phyloP scores from a whole-genome alignment of 2,113 vertebrate genomes.

The Lagopus muta region DNA sequence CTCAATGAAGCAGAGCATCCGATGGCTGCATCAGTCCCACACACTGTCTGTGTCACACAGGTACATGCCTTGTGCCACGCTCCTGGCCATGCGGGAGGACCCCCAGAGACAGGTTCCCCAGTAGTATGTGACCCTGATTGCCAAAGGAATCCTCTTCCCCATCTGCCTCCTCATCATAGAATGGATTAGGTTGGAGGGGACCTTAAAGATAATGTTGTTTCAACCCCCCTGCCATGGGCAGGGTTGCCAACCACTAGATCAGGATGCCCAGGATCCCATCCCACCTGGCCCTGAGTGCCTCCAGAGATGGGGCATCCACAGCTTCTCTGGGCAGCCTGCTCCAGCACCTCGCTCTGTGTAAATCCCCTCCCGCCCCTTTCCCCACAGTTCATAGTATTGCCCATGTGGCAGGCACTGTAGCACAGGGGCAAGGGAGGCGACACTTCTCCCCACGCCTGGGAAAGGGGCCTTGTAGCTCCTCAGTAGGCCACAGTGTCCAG shows the following conservation, averaged over 20 bases:
- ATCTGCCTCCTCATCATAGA: neutral
- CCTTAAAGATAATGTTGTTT: too few relatives aligned
- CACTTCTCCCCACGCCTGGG: neutral
- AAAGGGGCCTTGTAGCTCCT: conserved; percentile 23
- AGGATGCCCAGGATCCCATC: too few relatives aligned
- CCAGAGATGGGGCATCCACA: too few relatives aligned
- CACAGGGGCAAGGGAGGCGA: neutral
- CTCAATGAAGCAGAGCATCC: fast-evolving
- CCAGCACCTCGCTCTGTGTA: too few relatives aligned
- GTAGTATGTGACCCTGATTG: neutral
- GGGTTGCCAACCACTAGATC: too few relatives aligned
- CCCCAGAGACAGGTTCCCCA: neutral
- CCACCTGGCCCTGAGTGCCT: too few relatives aligned
- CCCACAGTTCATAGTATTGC: neutral
- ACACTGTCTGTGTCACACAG: neutral
- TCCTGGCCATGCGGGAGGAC: neutral
- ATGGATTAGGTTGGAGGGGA: too few relatives aligned
- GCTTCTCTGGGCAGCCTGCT: too few relatives aligned
- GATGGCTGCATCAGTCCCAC: neutral
- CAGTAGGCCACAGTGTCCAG: neutral
- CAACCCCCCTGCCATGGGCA: too few relatives aligned
- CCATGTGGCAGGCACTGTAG: neutral
- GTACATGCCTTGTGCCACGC: fast-evolving
- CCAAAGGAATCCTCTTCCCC: conserved; percentile 32
- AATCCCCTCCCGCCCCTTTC: neutral